Base-by-base conservation (phyloP, 2,888 invertebrate genomes). In the Ophioninae sp. region DNA sequence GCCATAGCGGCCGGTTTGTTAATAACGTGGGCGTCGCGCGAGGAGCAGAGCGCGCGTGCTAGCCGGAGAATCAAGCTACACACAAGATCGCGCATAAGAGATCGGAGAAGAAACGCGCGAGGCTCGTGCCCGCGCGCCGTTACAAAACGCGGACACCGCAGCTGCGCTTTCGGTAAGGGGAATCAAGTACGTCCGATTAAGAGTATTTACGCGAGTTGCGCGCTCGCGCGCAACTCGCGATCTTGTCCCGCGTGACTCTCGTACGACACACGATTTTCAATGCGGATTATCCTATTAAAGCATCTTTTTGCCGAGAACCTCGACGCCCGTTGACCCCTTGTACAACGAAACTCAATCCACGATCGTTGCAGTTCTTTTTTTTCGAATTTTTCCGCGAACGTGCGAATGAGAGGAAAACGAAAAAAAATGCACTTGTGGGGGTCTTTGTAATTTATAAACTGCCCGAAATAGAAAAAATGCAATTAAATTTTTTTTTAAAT, bases 151-250 rank as follows among this genome's bases (percentile, higher is more conserved):
- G 72, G 62, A 72, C 79, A 65, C 44, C 64, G 65, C 85, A 85
- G 85, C 85, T 50, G 68, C 68, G 70, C 79, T 79, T 79, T 84
- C 61, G 80, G 73, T 72, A 67, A 77, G 65, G 72, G 65, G 50
- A 85, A 82, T 84, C 79, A 79, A 79, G 79, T 84, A 83, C 82
- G 72, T 69, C 82, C 82, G 80, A 84, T 85, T 85, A 80, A 82
- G 82, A 81, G 76, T 79, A 72, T 75, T 78, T 72, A 79, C 72
- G 56, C 73, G 44, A 61, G 50, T 44, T 62, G 56, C 73, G 44
- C 73, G 50, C 62, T 41, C 21, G 20, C 30, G n/a, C 41, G 3
- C 37, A 57, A 39, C 20, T 59, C 41, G 23, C 44, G 59, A 20
- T 30, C 17, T n/a, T 7, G 39, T 23, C 13, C 61, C 30, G 41